Conservation (phyloP, 35 echinoderm and acorn worm genomes). For the Lytechinus pictus region DNA sequence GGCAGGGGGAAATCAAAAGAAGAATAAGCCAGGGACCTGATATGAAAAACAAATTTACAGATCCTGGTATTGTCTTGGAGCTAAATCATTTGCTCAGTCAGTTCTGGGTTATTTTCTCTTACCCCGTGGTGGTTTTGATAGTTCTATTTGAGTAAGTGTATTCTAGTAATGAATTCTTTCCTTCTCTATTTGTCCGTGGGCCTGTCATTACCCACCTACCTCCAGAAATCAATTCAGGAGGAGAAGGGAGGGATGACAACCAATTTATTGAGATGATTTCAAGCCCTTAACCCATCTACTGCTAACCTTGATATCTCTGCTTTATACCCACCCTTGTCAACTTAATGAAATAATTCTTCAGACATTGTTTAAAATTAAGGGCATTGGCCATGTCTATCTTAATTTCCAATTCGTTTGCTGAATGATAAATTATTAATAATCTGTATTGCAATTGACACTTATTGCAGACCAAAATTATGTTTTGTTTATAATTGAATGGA, state of each 20-base stretch:
- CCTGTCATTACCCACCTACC: slow-evolving; percentile 16
- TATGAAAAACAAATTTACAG: slow-evolving; percentile 48
- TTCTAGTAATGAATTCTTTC: slow-evolving; percentile 6
- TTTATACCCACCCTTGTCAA: not conserved
- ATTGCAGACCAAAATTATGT: no score
- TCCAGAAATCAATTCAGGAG: not conserved
- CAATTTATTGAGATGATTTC: not conserved
- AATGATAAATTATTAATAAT: no score
- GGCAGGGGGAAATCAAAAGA: not conserved
- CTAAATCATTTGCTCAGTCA: slow-evolving; percentile 42
- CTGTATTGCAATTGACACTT: no score
- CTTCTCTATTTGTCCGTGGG: not conserved
- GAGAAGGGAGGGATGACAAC: not conserved
- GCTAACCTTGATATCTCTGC: not conserved
- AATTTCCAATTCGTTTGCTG: no score
- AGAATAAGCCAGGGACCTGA: slow-evolving; percentile 25
- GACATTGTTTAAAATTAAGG: not conserved
- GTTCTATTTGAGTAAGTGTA: slow-evolving; percentile 19
- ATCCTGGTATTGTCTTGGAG: slow-evolving; percentile 26
- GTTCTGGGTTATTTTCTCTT: slow-evolving; percentile 22
- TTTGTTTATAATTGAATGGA: not conserved
- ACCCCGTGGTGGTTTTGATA: not conserved
- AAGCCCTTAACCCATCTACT: not conserved
- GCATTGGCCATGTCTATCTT: not conserved
- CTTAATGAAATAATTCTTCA: not conserved